Base-by-base conservation (phyloP, 1,140 invertebrate species). In the Gonioctena quinquepunctata region DNA sequence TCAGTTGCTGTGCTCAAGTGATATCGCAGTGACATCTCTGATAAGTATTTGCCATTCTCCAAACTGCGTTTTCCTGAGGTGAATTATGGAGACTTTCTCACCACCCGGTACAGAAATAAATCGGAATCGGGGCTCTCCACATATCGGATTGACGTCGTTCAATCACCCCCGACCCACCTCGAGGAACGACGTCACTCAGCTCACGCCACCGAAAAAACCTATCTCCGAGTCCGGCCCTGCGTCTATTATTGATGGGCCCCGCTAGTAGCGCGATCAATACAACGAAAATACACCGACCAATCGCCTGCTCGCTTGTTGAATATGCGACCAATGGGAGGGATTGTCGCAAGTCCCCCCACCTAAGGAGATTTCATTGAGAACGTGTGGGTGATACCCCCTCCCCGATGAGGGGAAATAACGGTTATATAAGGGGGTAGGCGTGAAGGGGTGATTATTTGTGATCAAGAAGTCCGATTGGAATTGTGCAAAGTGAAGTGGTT, bases 291-390 rank as follows among this genome's bases (percentile, higher is more conserved):
- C 66, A 61, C 26, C 67, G 56, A 50, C 76, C 76, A 78, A 79
- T 77, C 21, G 13, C 49, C 21, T 2, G 22, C 13, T 62, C 66
- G 75, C 73, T 74, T 77, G 75, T 75, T 75, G 76, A 78, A 77
- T 73, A 69, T 73, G 59, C 70, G 33, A 63, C 78, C 77, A 80
- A 80, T 80, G 52, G 66, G 33, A 54, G 28, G 13, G 25, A 64
- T 67, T 75, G 71, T 73, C 72, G 71, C 72, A 73, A 68, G 70
- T 73, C 54, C 42, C 73, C 76, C 77, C 72, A 74, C 79, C 64
- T 19, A 18, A 79, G 52, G 69, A 49, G 61, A 73, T 74, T 88
- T 88, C 87, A 88, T 89, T 88, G 84, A 87, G 86, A 85, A 86
- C 84, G 87, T 86, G 87, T 88, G 84, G 86, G 86, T 86, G 85